These are phyloP conservation scores for Megalurothrips usitatus DNA, from an alignment of 2,888 invertebrate genomes.

Conservation along the genomic window DNA sequence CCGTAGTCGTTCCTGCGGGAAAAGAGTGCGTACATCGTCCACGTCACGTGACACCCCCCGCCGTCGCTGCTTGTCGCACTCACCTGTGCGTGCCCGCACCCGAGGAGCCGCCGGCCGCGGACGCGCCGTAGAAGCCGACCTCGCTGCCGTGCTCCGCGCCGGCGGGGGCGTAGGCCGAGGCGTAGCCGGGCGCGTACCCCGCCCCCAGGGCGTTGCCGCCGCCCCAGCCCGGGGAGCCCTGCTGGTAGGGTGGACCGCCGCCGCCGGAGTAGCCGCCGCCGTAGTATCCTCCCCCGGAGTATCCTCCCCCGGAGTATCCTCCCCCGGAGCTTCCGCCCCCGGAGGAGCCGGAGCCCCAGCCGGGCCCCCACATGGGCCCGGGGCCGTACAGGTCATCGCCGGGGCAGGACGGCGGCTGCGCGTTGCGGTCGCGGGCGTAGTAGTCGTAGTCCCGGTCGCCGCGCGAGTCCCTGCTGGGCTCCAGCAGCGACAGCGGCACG, in stretches of 20 bases:
- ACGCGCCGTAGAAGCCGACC: conserved; percentile 10
- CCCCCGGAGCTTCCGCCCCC: too few relatives aligned
- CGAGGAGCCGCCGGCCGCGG: not conserved
- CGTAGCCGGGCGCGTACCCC: conserved; percentile 4
- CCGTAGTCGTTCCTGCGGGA: not conserved
- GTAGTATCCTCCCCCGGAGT: too few relatives aligned
- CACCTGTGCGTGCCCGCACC: not conserved
- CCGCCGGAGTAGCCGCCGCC: not conserved
- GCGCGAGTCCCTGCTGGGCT: conserved; percentile 3
- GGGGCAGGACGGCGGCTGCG: conserved; percentile 42
- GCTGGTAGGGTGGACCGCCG: not conserved
- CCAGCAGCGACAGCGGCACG: conserved; percentile 17
- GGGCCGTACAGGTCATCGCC: conserved; percentile 34
- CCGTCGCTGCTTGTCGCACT: not conserved
- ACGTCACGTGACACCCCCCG: too few relatives aligned
- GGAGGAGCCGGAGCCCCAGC: conserved; percentile 17
- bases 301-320: too few relatives aligned
- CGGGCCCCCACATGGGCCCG: conserved; percentile 35
- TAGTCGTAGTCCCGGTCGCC: conserved; percentile 61
- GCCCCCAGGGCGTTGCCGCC: not conserved
- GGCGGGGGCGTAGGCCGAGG: not conserved
- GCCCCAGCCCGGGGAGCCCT: not conserved
- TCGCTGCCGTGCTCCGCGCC: not conserved
- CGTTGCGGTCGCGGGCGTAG: conserved; percentile 71
- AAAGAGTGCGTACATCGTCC: too few relatives aligned